phyloP scores from a whole-genome alignment of 2,797 vertebrate genomes.

The Alauda arvensis region DNA sequence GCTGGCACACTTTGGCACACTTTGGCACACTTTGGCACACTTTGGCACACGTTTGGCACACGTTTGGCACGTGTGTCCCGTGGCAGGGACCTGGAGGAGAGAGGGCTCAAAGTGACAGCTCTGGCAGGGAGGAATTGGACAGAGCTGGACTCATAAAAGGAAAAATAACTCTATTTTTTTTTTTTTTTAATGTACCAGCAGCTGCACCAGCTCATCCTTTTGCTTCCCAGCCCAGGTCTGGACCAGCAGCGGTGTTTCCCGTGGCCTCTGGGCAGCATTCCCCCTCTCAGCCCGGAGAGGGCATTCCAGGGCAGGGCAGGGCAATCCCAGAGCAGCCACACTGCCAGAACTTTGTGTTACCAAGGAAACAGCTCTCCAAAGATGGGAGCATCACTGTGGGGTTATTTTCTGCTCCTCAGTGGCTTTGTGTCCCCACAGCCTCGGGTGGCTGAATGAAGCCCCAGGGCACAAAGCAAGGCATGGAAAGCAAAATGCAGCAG shows the following conservation, averaged over 20 bases:
- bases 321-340: background rate
- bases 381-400: background rate
- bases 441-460: background rate
- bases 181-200: background rate
- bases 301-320: background rate
- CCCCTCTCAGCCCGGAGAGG: background rate
- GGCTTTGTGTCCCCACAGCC: background rate
- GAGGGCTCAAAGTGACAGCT: background rate
- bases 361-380: constrained; percentile 1
- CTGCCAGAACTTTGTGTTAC: background rate
- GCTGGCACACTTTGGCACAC: background rate
- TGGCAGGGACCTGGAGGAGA: background rate
- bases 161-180: background rate
- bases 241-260: background rate
- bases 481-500: background rate
- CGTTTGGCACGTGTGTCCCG: fast-evolving
- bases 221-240: background rate
- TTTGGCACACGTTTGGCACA: background rate
- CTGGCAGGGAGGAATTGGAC: background rate
- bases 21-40: background rate
- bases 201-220: background rate
- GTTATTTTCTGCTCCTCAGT: background rate
- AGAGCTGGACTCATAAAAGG: background rate
- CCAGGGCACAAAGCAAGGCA: background rate
- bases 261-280: background rate